Percentiles rank a stretch among this genome's conserved stretches.
phyloP scores from a whole-genome alignment of 2,113 vertebrate species.

The Empidonax alnorum region DNA sequence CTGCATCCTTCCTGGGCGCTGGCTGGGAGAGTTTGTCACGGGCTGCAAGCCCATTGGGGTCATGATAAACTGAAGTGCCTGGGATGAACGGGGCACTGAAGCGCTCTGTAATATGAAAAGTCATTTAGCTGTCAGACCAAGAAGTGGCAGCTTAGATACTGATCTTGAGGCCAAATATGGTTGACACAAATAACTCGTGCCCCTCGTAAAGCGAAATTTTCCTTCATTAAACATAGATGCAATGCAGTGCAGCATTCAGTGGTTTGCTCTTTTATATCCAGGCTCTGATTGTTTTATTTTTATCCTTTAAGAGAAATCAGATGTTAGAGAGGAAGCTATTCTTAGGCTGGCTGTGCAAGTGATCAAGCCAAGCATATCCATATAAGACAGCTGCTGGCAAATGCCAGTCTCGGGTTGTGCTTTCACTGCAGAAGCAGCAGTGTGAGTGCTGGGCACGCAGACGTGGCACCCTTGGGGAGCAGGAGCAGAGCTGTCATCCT shows the following conservation, averaged over 20 bases:
- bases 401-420: slow-evolving; percentile 22
- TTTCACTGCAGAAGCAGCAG: slow-evolving; percentile 31
- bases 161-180: slow-evolving; percentile 33
- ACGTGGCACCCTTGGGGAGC: not conserved
- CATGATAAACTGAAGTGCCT: not conserved
- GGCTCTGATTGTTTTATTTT: slow-evolving; percentile 66
- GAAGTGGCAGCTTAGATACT: slow-evolving; percentile 24
- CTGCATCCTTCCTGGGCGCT: not conserved
- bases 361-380: slow-evolving; percentile 66
- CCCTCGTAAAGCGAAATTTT: slow-evolving; percentile 49
- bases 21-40: not conserved
- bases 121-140: slow-evolving; percentile 39
- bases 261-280: slow-evolving; percentile 58
- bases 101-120: not conserved
- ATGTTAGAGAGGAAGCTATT: slow-evolving; percentile 66
- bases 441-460: not conserved
- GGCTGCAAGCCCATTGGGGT: not conserved
- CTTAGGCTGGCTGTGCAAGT: slow-evolving; percentile 57
- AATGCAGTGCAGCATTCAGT: slow-evolving; percentile 45
- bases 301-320: slow-evolving; percentile 71
- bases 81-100: not conserved
- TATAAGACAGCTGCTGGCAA: slow-evolving; percentile 57
- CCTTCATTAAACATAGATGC: slow-evolving; percentile 65
- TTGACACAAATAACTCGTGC: slow-evolving; percentile 49
- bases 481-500: not conserved